Conservation (phyloP, 1,140 invertebrate genomes). For the Drosophila oshimai region DNA sequence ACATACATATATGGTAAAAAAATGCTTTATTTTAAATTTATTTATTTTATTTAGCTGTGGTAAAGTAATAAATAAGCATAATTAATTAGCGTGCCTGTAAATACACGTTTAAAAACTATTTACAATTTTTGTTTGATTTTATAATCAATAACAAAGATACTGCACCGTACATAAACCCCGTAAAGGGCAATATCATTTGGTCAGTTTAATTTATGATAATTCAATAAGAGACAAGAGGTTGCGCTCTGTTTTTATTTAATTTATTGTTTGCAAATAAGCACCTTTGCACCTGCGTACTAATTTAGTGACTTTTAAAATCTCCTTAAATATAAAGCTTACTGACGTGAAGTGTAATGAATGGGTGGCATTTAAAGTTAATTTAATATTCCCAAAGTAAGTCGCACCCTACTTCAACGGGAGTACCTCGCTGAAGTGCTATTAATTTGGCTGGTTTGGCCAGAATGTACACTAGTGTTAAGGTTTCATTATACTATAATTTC, state of each 20-base stretch:
- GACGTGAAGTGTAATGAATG: background rate
- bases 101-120: background rate
- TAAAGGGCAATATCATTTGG: no score
- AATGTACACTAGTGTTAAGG: background rate
- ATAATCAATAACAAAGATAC: background rate
- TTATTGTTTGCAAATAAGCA: background rate
- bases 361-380: background rate
- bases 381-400: background rate
- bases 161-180: background rate
- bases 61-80: constrained; percentile 17
- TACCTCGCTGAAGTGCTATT: background rate
- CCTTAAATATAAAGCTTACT: no score
- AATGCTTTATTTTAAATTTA: background rate
- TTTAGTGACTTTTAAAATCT: no score
- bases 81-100: constrained; percentile 7
- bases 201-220: no score
- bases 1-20: background rate
- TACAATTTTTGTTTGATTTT: background rate
- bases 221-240: no score
- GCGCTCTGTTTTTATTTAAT: no score
- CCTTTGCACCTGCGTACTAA: no score
- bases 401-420: background rate
- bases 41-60: background rate
- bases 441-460: background rate
- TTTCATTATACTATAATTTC: constrained; percentile 13